These are phyloP conservation scores for Rhinoraja longicauda DNA, from an alignment of 2,797 vertebrate genomes.

Conservation along the genomic window DNA sequence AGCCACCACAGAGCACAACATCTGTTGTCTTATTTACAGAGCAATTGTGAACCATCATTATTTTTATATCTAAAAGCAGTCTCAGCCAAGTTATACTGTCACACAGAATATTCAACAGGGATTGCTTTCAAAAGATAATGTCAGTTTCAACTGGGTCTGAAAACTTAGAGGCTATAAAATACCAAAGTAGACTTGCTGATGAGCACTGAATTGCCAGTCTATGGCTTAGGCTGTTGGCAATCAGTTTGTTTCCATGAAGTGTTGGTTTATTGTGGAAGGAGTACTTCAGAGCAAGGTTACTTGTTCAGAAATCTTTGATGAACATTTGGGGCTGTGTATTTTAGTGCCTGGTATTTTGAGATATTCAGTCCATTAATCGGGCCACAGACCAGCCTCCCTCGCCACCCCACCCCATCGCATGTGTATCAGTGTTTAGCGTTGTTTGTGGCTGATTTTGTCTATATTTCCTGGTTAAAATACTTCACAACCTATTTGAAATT, in stretches of 20 bases:
- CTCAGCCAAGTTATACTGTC: slow-evolving; percentile 16
- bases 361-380: neutral
- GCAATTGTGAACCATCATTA: slow-evolving; percentile 3
- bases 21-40: slow-evolving; percentile 35
- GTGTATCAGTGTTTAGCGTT: neutral
- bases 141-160: neutral
- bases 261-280: neutral
- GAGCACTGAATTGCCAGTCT: neutral
- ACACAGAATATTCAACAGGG: neutral
- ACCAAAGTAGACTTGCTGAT: too few species aligned
- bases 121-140: slow-evolving; percentile 6
- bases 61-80: neutral
- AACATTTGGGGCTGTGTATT: neutral
- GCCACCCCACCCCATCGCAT: too few species aligned
- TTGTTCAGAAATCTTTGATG: neutral
- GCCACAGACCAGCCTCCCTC: neutral
- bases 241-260: neutral
- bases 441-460: neutral
- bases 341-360: neutral
- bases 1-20: slow-evolving; percentile 13
- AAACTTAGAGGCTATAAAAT: neutral
- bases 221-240: neutral
- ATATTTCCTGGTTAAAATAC: neutral
- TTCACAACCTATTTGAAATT: neutral
- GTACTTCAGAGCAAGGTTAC: neutral